phyloP scores from a whole-genome alignment of 2,888 invertebrate species.

The Eulithis prunata region DNA sequence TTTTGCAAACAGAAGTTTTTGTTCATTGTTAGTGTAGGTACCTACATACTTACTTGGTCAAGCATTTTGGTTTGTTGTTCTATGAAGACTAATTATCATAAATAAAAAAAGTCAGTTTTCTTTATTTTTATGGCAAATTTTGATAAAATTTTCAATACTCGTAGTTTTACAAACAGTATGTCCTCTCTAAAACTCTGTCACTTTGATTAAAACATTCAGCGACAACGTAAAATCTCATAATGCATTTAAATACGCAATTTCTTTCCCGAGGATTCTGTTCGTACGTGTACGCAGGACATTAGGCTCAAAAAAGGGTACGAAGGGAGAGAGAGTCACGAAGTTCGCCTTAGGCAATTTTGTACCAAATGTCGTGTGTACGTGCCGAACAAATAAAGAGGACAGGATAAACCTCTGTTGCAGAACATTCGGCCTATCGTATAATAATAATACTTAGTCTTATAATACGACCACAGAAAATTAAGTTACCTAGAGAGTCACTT shows the following conservation, averaged over 20 bases:
- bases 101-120: no score
- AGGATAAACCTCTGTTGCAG: slow-evolving; percentile 62
- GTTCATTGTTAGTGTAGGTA: no score
- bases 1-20: no score
- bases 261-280: slow-evolving; percentile 60
- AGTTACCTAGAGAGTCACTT: no score
- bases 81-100: no score
- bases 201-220: slow-evolving; percentile 44
- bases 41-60: no score
- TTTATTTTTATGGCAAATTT: no score
- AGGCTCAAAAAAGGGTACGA: slow-evolving; percentile 68
- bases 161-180: no score
- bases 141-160: no score
- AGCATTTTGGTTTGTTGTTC: no score
- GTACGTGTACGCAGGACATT: slow-evolving; percentile 74
- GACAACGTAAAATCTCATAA: slow-evolving; percentile 50
- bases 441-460: no score
- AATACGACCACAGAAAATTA: background rate
- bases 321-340: slow-evolving; percentile 72
- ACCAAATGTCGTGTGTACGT: slow-evolving; percentile 82
- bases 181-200: background rate
- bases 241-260: slow-evolving; percentile 66
- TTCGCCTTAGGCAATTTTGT: slow-evolving; percentile 81
- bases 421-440: slow-evolving; percentile 16
- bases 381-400: slow-evolving; percentile 80